Evolutionary conservation across 2,888 invertebrate genomes (phyloP), one percentile per base, ranked within the genome.

Genomic region (Diabrotica balteata): DNA sequence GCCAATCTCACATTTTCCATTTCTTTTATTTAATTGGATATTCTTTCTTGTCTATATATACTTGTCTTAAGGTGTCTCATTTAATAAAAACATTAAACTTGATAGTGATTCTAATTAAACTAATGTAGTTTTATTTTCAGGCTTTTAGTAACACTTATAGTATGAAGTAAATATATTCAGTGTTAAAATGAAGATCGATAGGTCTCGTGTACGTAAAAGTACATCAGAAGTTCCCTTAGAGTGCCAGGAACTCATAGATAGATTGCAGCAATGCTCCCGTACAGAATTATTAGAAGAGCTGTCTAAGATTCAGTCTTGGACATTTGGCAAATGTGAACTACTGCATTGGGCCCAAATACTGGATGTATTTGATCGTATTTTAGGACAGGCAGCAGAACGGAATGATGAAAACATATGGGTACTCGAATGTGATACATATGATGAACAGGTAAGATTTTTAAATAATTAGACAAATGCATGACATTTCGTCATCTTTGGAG

Each of bases 331-430:
- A 87, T 94, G 93, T 83, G 94, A 95, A 83, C 84, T 95, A 17
- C 92, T 91, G 79, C 93, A 94, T 82, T 95, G 94, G 94, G 92
- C 93, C 71, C 92, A 93, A 83, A 90, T 94, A 22, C 84, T 94
- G 64, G 93, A 94, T 83, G 87, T 90, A 53, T 91, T 90, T 79
- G 92, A 92, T 80, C 87, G 87, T 66, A 90, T 94, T 72, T 84
- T 94, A 70, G 93, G 93, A 75, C 89, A 89, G 79, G 91, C 93
- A n/a, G 90, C 91, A 58, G 85, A 87, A 67, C 86, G 86, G 72
- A 86, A 86, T 67, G 84, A 84, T 11, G 88, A 88, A 66, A 88
- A 88, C 75, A 87, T 88, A 75, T 93, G 92, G 92, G 88, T 89
- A 73, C 84, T 94, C 74, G 88, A 89, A 64, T 93, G 93, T 83